These are phyloP conservation scores for Apus apus DNA, from an alignment of 2,113 vertebrate genomes.

Conservation along the genomic window DNA sequence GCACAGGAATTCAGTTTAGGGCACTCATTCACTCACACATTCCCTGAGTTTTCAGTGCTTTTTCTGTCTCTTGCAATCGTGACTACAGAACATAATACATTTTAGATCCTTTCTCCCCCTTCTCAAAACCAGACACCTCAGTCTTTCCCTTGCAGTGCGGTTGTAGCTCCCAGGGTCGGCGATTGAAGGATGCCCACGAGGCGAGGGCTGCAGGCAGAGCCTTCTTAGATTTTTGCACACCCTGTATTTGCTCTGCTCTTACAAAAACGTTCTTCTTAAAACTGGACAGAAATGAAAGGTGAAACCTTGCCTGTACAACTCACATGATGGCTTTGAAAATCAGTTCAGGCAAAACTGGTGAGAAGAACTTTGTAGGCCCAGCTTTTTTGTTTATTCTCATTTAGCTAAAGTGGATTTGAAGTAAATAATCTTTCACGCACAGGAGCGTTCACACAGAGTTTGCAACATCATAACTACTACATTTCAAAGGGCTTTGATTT, in stretches of 20 bases:
- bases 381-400: not conserved
- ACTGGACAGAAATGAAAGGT: not conserved
- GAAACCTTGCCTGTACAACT: not conserved
- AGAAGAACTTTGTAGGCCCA: not conserved
- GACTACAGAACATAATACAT: not conserved
- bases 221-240: not conserved
- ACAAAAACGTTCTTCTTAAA: not conserved
- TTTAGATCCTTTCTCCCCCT: not conserved
- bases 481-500: not conserved
- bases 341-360: not conserved
- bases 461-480: not conserved
- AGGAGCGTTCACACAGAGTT: not conserved
- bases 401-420: not conserved
- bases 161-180: accelerated
- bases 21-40: not conserved
- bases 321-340: not conserved
- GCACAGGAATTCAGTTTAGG: not conserved
- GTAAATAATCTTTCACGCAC: not conserved
- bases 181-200: accelerated
- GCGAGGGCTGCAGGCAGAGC: not conserved
- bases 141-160: not conserved
- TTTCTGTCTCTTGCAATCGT: accelerated
- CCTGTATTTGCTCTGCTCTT: not conserved
- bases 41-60: not conserved
- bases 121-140: not conserved